phyloP scores from a whole-genome alignment of 2,113 vertebrate genomes.

The Narcine bancroftii region DNA sequence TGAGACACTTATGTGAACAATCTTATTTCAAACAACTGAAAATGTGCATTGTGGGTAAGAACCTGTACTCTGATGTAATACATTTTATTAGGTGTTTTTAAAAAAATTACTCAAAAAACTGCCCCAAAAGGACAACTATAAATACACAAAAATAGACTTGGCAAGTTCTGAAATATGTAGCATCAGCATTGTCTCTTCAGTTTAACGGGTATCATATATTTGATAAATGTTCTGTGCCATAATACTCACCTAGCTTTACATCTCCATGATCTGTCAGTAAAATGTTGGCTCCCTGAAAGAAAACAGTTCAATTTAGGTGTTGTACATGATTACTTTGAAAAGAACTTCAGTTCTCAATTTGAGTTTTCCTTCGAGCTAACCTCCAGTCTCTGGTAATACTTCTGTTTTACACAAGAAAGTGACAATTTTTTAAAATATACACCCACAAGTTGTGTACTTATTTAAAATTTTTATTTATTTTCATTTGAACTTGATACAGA shows the following conservation, averaged over 20 bases:
- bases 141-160: not conserved
- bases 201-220: not conserved
- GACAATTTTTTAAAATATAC: not conserved
- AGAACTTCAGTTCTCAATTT: not conserved
- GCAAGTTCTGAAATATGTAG: not conserved
- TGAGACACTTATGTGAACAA: no score
- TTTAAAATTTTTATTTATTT: no score
- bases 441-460: no score
- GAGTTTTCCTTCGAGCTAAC: not conserved
- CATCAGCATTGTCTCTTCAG: not conserved
- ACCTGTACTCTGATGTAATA: not conserved
- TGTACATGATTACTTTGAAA: not conserved
- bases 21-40: not conserved
- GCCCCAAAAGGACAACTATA: not conserved
- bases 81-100: not conserved
- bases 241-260: conserved; percentile 82
- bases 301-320: conserved; percentile 29
- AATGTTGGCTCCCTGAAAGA: conserved; percentile 86
- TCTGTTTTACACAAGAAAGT: not conserved
- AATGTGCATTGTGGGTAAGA: not conserved
- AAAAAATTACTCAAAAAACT: not conserved
- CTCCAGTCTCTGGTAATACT: not conserved
- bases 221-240: no score
- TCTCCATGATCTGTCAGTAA: conserved; percentile 88
- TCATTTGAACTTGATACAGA: not conserved